Evolutionary conservation across 2,113 vertebrate species (phyloP), one percentile per base, ranked within the genome.

Genomic region (Ancistrus triradiatus): DNA sequence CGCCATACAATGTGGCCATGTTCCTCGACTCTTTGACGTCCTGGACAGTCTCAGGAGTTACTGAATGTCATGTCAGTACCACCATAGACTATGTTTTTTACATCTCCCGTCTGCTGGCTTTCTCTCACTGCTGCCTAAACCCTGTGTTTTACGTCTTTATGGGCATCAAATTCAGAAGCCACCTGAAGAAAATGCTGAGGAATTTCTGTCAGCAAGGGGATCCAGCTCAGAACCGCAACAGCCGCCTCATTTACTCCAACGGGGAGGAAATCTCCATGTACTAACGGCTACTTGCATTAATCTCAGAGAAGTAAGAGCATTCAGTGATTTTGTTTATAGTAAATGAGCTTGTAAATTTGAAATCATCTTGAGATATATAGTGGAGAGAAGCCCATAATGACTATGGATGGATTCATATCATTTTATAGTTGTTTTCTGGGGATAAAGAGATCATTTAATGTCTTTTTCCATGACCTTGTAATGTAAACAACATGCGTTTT

Each of bases 81-180:
- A 49, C 14, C 0, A 9, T 87, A 13, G 72, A 53, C 1, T 84
- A 87, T 0, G 85, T 82, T 4, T 70, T 90, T 53, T 67, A 85
- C 27, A 37, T 95, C 63, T 85, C 85, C 65, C 86, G 88, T 3
- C 66, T 90, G 21, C 33, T 95, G 7, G 94, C 93, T 17, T 95
- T 91, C 74, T 92, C 85, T 1, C 95, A 98, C 70, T 98, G 94
- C 75, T 95, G 91, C 77, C 85, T 98, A 15, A 98, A 98, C 70
- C 95, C 95, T 0, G 83, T 97, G 56, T 92, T 98, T 74, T 97
- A 96, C 0, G 92, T 92, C 10, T 91, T 98, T 10, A 84, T 92
- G 0, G 94, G 95, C 3, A 78, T 94, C 58, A 98, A 97, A 78
- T 97, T 94, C 78, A 93, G 89, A 77, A 90, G 72, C 10, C 92